Percentiles rank a stretch among this genome's conserved stretches.
These are phyloP conservation scores for Chymomyza procnemis DNA, from an alignment of 2,888 invertebrate genomes.

Conservation along the genomic window DNA sequence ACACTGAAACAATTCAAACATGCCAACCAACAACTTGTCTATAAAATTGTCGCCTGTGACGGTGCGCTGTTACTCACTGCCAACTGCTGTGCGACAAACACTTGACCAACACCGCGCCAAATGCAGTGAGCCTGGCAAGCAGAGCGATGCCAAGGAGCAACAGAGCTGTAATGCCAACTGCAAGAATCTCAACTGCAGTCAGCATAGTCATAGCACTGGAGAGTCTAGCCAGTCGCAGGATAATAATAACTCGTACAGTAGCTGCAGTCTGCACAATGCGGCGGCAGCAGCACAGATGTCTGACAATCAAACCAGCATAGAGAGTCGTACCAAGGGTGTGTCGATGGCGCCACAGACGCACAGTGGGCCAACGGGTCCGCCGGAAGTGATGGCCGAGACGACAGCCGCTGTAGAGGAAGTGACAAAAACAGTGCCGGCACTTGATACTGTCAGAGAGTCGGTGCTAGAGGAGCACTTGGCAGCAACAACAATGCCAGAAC, in stretches of 20 bases:
- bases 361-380: slow-evolving; percentile 79
- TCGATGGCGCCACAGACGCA: slow-evolving; percentile 78
- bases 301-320: slow-evolving; percentile 73
- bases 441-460: slow-evolving; percentile 52
- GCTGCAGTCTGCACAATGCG: slow-evolving; percentile 39
- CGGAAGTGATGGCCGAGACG: slow-evolving; percentile 20
- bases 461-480: slow-evolving; percentile 26
- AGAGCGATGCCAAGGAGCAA: slow-evolving; percentile 20
- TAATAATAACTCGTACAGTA: slow-evolving; percentile 60
- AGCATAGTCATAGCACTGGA: slow-evolving; percentile 44
- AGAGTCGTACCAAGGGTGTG: slow-evolving; percentile 79
- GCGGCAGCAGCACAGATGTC: slow-evolving; percentile 32
- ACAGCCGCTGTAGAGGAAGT: slow-evolving; percentile 11
- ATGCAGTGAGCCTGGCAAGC: slow-evolving; percentile 36
- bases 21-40: slow-evolving; percentile 41
- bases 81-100: slow-evolving; percentile 70
- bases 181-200: slow-evolving; percentile 66
- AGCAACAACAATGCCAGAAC: slow-evolving; percentile 12
- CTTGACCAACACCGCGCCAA: slow-evolving; percentile 32
- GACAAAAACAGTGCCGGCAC: slow-evolving; percentile 33
- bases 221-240: slow-evolving; percentile 37
- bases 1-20: slow-evolving; percentile 30
- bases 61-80: slow-evolving; percentile 76
- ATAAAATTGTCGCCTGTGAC: slow-evolving; percentile 54
- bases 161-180: slow-evolving; percentile 62